phyloP scores from a whole-genome alignment of 2,113 vertebrate species.

The Bothrops jararaca region DNA sequence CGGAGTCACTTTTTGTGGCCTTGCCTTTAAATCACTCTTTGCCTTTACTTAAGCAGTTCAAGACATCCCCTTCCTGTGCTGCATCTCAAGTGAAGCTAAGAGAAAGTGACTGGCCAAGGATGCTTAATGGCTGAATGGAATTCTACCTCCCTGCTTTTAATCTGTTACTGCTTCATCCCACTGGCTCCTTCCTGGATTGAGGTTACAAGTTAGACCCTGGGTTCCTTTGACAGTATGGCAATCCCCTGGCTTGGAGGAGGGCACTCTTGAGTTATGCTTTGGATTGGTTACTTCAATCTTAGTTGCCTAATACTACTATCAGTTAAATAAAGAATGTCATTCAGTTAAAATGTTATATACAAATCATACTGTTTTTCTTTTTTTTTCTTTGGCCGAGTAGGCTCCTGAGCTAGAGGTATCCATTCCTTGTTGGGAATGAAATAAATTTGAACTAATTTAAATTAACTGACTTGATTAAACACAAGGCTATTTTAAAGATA shows the following conservation, averaged over 20 bases:
- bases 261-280: background rate
- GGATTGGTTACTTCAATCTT: background rate
- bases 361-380: no score
- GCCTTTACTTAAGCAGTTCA: background rate
- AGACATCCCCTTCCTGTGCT: background rate
- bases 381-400: background rate
- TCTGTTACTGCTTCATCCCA: background rate
- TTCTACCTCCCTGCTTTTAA: background rate
- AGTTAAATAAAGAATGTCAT: background rate
- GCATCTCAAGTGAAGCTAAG: background rate
- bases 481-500: slow-evolving; percentile 31
- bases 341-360: background rate
- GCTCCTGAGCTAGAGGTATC: background rate
- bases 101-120: background rate
- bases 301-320: background rate
- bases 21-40: background rate
- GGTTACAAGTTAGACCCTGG: background rate
- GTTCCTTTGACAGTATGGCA: background rate
- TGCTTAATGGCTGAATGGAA: background rate
- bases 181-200: background rate
- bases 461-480: slow-evolving; percentile 10
- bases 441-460: background rate
- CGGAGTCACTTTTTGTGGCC: background rate
- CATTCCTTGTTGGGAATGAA: background rate
- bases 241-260: background rate